Percentiles rank a stretch among this genome's conserved stretches.
phyloP scores from a whole-genome alignment of 2,113 vertebrate genomes.

The Aleadryas rufinucha region DNA sequence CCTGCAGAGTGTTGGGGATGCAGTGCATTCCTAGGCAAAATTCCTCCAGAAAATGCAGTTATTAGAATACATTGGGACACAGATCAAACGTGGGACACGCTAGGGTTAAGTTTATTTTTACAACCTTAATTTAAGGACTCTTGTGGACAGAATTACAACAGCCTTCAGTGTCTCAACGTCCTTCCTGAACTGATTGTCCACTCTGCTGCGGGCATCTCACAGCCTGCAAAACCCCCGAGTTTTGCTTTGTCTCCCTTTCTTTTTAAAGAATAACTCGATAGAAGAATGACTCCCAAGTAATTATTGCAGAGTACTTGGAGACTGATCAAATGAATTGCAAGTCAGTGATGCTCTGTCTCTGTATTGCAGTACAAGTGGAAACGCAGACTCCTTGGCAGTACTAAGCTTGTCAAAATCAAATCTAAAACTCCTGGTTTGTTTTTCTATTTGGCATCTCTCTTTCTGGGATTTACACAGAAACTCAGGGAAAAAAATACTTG shows the following conservation, averaged over 20 bases:
- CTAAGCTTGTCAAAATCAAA: background rate
- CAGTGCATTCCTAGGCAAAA: background rate
- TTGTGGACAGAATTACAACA: background rate
- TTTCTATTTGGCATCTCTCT: background rate
- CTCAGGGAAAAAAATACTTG: background rate
- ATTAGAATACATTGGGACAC: background rate
- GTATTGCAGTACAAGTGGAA: background rate
- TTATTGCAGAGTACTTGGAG: background rate
- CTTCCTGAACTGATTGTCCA: accelerated
- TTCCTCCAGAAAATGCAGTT: background rate
- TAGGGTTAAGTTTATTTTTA: background rate
- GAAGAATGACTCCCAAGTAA: background rate
- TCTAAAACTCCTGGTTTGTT: background rate
- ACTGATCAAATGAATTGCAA: background rate
- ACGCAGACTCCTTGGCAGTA: background rate
- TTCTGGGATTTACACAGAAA: background rate
- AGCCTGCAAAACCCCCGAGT: background rate
- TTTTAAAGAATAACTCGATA: background rate
- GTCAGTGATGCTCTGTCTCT: background rate
- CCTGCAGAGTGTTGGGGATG: background rate
- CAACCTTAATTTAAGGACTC: background rate
- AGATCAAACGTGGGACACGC: background rate
- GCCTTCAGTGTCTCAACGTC: no score
- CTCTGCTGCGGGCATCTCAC: background rate
- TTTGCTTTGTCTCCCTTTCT: background rate